Evolutionary conservation across 2,888 invertebrate genomes (phyloP).

Genomic region (Epiblema foenella): DNA sequence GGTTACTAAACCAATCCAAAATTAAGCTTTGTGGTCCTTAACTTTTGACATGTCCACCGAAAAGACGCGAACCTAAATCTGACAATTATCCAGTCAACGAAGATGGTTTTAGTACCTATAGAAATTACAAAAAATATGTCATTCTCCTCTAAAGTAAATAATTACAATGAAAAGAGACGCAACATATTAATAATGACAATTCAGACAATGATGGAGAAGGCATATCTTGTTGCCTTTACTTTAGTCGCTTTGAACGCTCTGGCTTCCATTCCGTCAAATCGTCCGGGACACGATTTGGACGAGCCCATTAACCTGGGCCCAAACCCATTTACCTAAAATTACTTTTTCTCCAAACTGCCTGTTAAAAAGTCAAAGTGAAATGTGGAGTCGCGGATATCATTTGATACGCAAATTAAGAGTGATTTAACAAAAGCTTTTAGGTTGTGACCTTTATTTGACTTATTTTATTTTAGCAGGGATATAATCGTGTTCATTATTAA

Average conservation of each 20-base stretch:
- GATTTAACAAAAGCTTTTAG: slow-evolving; percentile 39
- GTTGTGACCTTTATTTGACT: slow-evolving; percentile 22
- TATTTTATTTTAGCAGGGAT: slow-evolving; percentile 13
- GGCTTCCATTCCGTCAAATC: slow-evolving; percentile 50
- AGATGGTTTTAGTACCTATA: no score
- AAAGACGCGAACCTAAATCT: no score
- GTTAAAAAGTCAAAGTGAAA: slow-evolving; percentile 45
- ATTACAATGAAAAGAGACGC: no score
- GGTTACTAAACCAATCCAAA: no score
- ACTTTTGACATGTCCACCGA: no score
- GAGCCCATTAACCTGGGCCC: slow-evolving; percentile 57
- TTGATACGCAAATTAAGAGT: slow-evolving; percentile 44
- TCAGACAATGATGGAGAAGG: neutral
- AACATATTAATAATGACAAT: no score
- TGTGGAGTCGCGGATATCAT: slow-evolving; percentile 39
- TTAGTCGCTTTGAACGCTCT: neutral
- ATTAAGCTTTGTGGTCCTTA: no score
- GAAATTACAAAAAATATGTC: no score
- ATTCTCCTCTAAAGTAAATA: no score
- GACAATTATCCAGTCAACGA: no score
- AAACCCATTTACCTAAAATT: slow-evolving; percentile 60
- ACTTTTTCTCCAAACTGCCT: slow-evolving; percentile 58
- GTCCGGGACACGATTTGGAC: slow-evolving; percentile 51
- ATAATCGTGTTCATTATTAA: slow-evolving; percentile 15
- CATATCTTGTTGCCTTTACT: no score